Base-by-base conservation (phyloP, 2,113 vertebrate species). In the Microcebus griseorufus region DNA sequence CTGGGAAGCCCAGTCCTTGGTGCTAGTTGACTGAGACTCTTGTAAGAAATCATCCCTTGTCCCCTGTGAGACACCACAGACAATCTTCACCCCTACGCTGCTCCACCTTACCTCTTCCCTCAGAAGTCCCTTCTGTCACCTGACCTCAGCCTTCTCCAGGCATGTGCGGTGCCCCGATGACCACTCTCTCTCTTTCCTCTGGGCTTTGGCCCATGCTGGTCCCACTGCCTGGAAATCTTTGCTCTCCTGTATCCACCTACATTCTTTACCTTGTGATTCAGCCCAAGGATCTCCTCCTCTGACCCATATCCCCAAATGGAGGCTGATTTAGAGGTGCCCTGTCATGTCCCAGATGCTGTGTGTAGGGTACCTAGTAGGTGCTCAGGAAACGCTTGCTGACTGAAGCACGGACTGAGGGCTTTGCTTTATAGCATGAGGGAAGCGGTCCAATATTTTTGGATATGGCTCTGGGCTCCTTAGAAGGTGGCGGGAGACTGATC, bases 21-120 rank as follows among this genome's bases (percentile, higher is more conserved):
- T 55, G 17, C 34, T 32, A 55, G 53, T 25, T 34, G 53, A 62
- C n/a, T 53, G 10, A 45, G 65, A 34, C 22, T 55, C 20, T 32
- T 32, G 2, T 51, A 76, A 23, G 67, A 70, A 62, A n/a, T 42
- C 16, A 18, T 32, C 48, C 67, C 64, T 29, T 70, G 48, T n/a
- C 34, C 25, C 39, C 39, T 76, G 3, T 4, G 20, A 22, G 89
- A 69, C 5, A 23, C 60, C 51, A 16, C 1, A 23, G 60, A 75
- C 3, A 67, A 51, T 60, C 37, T 37, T 23, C 10, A 3, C 53
- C 17, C 14, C 39, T 11, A 10, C 34, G 17, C 8, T 0, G 1
- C 8, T 32, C 53, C 6, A 4, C 10, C 6, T 12, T 17, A 6
- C n/a, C 62, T 55, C n/a, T 37, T 27, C 22, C 29, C 64, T 76